Conservation (phyloP, 2,113 vertebrate genomes). For the Odocoileus virginianus region DNA sequence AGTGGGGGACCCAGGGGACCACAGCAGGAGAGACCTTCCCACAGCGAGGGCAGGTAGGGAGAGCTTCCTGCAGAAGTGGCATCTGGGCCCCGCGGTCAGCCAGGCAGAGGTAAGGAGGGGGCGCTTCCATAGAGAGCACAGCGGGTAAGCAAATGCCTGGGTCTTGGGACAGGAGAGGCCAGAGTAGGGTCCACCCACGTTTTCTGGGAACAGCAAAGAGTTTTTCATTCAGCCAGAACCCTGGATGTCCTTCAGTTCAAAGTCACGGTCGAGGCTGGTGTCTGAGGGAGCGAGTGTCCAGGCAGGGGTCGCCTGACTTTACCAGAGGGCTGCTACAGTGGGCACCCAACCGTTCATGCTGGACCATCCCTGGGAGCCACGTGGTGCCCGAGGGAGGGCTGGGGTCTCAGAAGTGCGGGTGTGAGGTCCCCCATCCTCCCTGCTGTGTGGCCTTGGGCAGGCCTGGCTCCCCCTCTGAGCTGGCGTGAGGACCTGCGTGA, state of each 20-base stretch:
- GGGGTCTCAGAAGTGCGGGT: background rate
- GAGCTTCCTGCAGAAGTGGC: background rate
- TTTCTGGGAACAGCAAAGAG: background rate
- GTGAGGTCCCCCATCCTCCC: background rate
- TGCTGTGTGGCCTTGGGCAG: background rate
- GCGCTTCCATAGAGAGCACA: background rate
- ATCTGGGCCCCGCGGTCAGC: background rate
- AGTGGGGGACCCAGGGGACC: background rate
- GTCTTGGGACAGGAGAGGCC: background rate
- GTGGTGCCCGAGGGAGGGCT: background rate
- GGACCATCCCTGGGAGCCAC: fast-evolving
- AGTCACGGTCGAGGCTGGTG: background rate
- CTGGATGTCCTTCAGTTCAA: background rate
- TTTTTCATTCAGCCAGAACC: background rate
- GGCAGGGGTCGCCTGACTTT: too few relatives aligned
- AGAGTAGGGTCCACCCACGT: fast-evolving
- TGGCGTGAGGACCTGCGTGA: fast-evolving
- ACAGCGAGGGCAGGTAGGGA: background rate
- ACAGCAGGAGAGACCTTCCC: background rate
- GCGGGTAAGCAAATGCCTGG: too few relatives aligned
- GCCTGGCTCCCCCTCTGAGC: background rate
- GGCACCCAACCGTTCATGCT: too few relatives aligned
- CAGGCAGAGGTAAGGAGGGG: background rate
- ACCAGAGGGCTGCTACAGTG: background rate
- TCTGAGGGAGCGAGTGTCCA: background rate